Base-by-base conservation (phyloP, 2,113 vertebrate genomes). In the Nothoprocta pentlandii region DNA sequence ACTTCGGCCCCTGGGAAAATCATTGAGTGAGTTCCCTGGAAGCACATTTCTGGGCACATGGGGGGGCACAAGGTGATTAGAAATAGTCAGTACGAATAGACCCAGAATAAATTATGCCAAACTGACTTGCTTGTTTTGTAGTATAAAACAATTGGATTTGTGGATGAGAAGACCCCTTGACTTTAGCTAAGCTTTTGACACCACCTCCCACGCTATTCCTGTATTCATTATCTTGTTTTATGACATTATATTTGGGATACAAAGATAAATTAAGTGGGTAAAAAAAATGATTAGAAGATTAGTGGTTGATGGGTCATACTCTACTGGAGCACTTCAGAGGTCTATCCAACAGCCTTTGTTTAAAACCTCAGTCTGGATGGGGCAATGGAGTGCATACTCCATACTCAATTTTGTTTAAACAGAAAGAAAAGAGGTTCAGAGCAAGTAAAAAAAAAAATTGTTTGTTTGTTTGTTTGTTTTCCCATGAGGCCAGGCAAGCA, bases 91-190 rank as follows among this genome's bases (percentile, higher is more conserved):
- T 8, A 78, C 17, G 8, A 42, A 41, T 11, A 26, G 19, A 83
- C 3, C 4, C 2, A 53, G 23, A 39, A 9, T 76, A 76, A 68
- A 26, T 30, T 2, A 34, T 19, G 76, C 20, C 75, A 51, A 15
- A 30, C 3, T 16, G 44, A 32, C 3, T 7, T 36, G 14, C 49
- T 28, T 73, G 4, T 5, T 46, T 78, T 46, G 39, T 66, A 34
- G 6, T 7, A 30, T 53, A 47, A 44, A 44, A 46, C 3, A 6
- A 17, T 6, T 42, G 36, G 20, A 66, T 85, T 51, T 67, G 7
- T 53, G 21, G 15, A 39, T 58, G 13, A 85, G 1, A 2, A 5
- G 1, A 58, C 2, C 41, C 15, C 6, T 2, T 66, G n/a, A 42
- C 26, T 70, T 74, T 26, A 53, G 34, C 15, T 25, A n/a, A n/a